Conservation (phyloP, 64 coral and sea anemone species). For the Montipora foliosa region DNA sequence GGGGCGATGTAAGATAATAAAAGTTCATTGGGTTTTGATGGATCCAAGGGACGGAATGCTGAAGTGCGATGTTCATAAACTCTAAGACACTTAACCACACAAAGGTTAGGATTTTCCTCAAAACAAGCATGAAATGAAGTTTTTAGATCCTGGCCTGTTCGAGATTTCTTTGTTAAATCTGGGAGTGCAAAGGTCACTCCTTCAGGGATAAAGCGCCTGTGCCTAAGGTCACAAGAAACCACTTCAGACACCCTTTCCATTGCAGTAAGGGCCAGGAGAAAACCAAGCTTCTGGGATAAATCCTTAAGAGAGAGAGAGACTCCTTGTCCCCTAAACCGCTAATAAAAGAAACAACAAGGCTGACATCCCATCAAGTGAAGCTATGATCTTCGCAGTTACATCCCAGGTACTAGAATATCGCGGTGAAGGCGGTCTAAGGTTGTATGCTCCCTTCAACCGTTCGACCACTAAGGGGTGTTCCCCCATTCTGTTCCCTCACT, state of each 20-base stretch:
- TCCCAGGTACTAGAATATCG: constrained; percentile 63
- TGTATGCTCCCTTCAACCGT: constrained; percentile 47
- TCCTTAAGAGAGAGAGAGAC: constrained; percentile 42
- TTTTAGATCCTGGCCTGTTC: constrained; percentile 31
- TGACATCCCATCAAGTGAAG: constrained; percentile 41
- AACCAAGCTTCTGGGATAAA: constrained; percentile 47
- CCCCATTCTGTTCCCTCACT: constrained; percentile 24
- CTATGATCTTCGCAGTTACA: neutral
- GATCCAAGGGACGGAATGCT: neutral
- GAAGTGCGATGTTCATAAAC: constrained; percentile 26
- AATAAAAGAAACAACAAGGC: constrained; percentile 32
- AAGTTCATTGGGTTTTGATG: constrained; percentile 39
- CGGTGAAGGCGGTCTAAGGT: constrained; percentile 55
- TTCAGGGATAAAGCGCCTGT: constrained; percentile 7
- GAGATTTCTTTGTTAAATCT: constrained; percentile 50
- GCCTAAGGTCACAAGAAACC: constrained; percentile 44
- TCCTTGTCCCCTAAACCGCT: constrained; percentile 21
- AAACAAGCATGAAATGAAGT: constrained; percentile 63
- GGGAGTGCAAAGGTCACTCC: constrained; percentile 49
- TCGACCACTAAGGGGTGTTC: constrained; percentile 64
- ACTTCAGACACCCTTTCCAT: constrained; percentile 61
- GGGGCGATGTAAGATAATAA: constrained; percentile 67
- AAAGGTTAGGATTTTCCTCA: constrained; percentile 62
- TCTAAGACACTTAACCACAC: constrained; percentile 50
- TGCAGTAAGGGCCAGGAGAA: constrained; percentile 57